Evolutionary conservation across 2,888 invertebrate genomes (phyloP).

Genomic region (Ceratothoa steindachneri): DNA sequence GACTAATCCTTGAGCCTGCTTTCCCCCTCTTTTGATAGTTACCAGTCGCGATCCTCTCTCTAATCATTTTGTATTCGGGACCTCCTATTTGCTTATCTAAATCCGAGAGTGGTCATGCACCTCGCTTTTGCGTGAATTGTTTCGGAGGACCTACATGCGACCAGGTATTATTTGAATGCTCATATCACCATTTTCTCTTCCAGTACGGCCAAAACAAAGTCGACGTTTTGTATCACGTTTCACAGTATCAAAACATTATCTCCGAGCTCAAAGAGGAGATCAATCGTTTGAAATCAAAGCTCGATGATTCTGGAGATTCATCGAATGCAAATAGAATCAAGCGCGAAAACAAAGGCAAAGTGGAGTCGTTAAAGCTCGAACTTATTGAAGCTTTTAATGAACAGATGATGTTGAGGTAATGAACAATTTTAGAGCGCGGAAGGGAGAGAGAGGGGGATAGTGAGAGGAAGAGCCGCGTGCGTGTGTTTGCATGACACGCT

Average conservation of each 20-base stretch:
- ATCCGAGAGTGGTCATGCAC: no score
- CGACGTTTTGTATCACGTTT: conserved; percentile 71
- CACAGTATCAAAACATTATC: conserved; percentile 77
- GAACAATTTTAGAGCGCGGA: neutral
- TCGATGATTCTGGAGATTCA: conserved; percentile 51
- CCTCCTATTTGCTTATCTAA: no score
- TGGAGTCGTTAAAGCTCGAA: conserved; percentile 54
- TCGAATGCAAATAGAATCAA: neutral
- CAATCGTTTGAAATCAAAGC: conserved; percentile 69
- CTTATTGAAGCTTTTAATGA: conserved; percentile 7
- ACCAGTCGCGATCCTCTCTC: no score
- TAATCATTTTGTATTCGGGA: no score
- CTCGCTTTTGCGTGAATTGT: no score
- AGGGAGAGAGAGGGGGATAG: conserved; percentile 55
- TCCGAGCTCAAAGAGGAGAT: conserved; percentile 80
- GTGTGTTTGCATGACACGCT: no score
- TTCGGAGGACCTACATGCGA: no score
- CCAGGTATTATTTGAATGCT: no score
- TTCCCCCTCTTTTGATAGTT: no score
- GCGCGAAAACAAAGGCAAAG: conserved; percentile 2
- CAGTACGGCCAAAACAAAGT: conserved; percentile 65
- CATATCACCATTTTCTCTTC: no score
- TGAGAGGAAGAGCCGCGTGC: neutral
- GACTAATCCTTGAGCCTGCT: no score
- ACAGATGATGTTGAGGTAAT: neutral